Percentiles rank a stretch among this genome's conserved stretches.
phyloP scores from a whole-genome alignment of 2,113 vertebrate species.

The Caranx melampygus region DNA sequence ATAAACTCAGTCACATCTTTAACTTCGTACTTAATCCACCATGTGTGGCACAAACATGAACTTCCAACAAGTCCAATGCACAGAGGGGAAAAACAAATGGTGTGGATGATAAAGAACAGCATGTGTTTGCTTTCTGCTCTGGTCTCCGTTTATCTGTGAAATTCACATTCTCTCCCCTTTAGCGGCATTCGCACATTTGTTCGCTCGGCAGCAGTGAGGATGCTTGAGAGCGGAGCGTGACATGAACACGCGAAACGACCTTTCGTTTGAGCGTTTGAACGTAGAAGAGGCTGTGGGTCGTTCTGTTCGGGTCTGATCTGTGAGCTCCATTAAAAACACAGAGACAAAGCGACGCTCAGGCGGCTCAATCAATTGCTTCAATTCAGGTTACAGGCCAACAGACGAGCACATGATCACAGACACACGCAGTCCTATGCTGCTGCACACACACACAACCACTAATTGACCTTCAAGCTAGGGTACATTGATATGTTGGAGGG shows the following conservation, averaged over 20 bases:
- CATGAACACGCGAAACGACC: constrained; percentile 8
- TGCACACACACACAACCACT: constrained; percentile 34
- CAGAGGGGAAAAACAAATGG: background rate
- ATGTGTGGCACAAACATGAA: background rate
- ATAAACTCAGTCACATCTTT: background rate
- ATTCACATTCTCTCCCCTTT: constrained; percentile 21
- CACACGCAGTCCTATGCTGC: constrained; percentile 10
- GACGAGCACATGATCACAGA: constrained; percentile 15
- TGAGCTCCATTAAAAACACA: background rate
- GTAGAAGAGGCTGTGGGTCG: background rate
- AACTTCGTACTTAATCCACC: background rate
- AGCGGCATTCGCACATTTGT: background rate
- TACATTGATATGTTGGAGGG: constrained; percentile 32
- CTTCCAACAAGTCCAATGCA: background rate
- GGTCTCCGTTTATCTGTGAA: constrained; percentile 10
- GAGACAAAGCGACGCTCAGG: background rate
- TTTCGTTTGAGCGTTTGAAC: constrained; percentile 1
- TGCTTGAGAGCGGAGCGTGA: background rate
- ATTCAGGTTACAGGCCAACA: constrained; percentile 32
- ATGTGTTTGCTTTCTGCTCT: background rate
- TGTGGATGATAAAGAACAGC: background rate
- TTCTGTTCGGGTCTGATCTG: constrained; percentile 5
- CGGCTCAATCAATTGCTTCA: constrained; percentile 26
- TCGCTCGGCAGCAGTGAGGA: background rate
- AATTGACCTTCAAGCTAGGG: constrained; percentile 63